A percentile compares a stretch with the other conserved stretches of the same genome.
Evolutionary conservation across 2,888 invertebrate genomes (phyloP).

Genomic region (Monochamus alternatus): DNA sequence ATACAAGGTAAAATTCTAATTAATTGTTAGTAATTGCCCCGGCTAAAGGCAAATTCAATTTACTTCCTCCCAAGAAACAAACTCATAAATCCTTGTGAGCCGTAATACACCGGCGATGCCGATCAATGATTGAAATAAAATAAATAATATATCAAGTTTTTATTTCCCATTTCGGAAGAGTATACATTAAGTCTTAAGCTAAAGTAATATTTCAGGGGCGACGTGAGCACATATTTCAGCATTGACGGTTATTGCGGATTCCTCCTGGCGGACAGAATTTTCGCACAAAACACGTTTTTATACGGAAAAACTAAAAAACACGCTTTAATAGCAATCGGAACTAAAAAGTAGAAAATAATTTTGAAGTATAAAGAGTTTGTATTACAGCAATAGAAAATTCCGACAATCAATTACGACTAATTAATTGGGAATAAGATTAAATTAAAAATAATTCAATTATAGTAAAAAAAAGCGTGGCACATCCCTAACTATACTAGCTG

Average conservation of each 20-base stretch:
- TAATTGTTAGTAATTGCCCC: neutral
- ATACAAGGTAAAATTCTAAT: slow-evolving; percentile 28
- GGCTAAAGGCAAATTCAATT: slow-evolving; percentile 10
- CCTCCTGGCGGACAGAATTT: slow-evolving; percentile 20
- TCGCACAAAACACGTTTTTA: slow-evolving; percentile 21
- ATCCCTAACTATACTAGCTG: no score
- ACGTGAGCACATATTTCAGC: slow-evolving; percentile 30
- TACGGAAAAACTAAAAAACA: slow-evolving; percentile 11
- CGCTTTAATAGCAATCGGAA: neutral
- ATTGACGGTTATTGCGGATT: slow-evolving; percentile 33
- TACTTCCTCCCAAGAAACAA: neutral
- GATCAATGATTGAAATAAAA: slow-evolving; percentile 28
- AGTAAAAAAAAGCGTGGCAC: no score
- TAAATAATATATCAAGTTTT: slow-evolving; percentile 34
- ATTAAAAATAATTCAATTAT: no score
- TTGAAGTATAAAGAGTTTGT: no score
- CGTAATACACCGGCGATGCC: slow-evolving; percentile 7
- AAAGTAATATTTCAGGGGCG: slow-evolving; percentile 32
- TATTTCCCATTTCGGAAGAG: slow-evolving; percentile 29
- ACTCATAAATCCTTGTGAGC: slow-evolving; percentile 14
- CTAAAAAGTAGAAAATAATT: no score
- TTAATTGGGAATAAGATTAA: no score
- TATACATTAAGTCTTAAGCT: slow-evolving; percentile 31
- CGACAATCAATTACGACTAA: no score
- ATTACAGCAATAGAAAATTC: no score